Base-by-base conservation (phyloP, 92 coral and sea anemone species). In the Muricea muricata region DNA sequence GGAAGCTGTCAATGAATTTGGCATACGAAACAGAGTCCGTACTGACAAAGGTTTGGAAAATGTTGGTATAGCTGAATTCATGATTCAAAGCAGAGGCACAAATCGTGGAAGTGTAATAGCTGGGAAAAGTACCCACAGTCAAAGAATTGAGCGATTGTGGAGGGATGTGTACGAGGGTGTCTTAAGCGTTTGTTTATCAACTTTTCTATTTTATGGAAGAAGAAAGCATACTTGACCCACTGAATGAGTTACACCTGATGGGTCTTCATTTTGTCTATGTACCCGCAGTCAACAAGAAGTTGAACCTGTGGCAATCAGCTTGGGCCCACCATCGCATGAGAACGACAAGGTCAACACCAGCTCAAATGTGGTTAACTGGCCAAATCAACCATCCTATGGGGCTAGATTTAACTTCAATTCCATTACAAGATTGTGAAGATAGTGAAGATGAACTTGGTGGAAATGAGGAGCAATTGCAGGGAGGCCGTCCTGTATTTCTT, bases 401-500 rank as follows among this genome's bases (percentile, higher is more conserved):
- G 65, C 65, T 55, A 7, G 65, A 20, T 21, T 4, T 21, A 7
- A 55, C 20, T 55, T n/a, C 15, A 7, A 55, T 21, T 21, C 65
- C 65, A 55, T 4, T 55, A 21, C 65, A 55, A 55, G 65, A 55
- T 55, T 60, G 23, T 40, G 57, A 73, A n/a, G 79, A 73, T 73
- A 21, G 26, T 35, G 50, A 35, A n/a, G 58, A 73, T 73, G 65
- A 55, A 7, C 65, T 55, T 55, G 65, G 23, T 55, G 79, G 76
- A 40, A 69, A 69, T 21, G 76, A 69, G 76, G 76, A 69, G 76
- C 76, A 69, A 73, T 73, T 29, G 37, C 57, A 35, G 79, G 79
- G 79, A 21, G 79, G 40, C 25, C 60, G 79, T n/a, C 79, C 79
- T 41, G 58, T 73, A 73, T 73, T 73, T 73, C 79, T 73, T 73